These are phyloP conservation scores for Corythornis cristatus DNA, from an alignment of 2,113 vertebrate genomes.

Conservation along the genomic window DNA sequence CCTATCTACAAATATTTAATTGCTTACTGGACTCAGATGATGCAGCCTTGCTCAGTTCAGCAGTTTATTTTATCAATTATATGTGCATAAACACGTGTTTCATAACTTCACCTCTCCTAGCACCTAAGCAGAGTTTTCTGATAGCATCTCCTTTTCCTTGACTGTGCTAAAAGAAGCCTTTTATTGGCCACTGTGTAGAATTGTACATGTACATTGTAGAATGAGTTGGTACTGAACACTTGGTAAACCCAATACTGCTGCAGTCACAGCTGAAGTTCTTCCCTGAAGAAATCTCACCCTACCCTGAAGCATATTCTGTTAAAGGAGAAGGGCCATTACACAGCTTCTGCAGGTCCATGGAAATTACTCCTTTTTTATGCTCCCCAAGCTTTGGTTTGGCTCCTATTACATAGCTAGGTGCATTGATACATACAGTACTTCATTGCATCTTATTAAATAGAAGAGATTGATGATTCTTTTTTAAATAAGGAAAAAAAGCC, in stretches of 20 bases:
- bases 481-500: no score
- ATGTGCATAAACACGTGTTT: background rate
- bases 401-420: background rate
- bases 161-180: background rate
- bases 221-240: background rate
- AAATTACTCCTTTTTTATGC: background rate
- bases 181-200: background rate
- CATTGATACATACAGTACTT: background rate
- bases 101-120: background rate
- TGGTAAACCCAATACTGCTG: background rate
- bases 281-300: background rate
- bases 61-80: background rate
- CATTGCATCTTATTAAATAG: background rate
- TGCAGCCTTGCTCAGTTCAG: background rate
- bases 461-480: background rate
- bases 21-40: background rate
- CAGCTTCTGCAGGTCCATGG: background rate
- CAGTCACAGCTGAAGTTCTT: background rate
- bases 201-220: background rate
- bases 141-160: background rate
- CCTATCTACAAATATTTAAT: background rate
- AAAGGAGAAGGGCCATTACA: rapidly evolving
- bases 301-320: background rate
- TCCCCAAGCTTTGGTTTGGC: background rate
- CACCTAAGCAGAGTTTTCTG: background rate